Base-by-base conservation (phyloP, 2,113 vertebrate genomes). In the Synodontis membranacea region DNA sequence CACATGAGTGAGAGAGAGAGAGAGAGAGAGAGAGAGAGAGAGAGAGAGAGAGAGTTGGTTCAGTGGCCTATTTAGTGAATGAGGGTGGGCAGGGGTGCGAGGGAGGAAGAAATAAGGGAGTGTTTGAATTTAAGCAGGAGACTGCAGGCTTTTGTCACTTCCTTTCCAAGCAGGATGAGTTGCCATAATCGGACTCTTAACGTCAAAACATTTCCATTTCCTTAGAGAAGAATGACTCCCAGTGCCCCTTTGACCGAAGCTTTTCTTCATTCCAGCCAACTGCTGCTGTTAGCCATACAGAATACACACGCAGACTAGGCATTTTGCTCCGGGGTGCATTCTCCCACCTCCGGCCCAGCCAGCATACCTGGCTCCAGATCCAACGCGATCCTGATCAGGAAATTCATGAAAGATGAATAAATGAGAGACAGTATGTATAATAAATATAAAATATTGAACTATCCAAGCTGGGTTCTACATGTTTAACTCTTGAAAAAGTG, bases 101-200 rank as follows among this genome's bases (percentile, higher is more conserved):
- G 34, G 74, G 5, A 70, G 25, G 50, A 42, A 68, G 23, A 37
- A 17, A 39, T 42, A 34, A 68, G 23, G 46, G 60, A 54, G 60
- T 82, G 34, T 44, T 50, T 89, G 44, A 54, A 56, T 84, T 74
- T 82, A 72, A 83, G 72, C 70, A 23, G 3, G 50, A 85, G 48
- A 46, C 7, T 31, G 31, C 83, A 74, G 48, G 80, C 44, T 31
- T 85, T 60, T 66, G 80, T 79, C 87, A 82, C 76, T 79, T 66
- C 56, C 82, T 70, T 82, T 78, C 50, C 68, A 79, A n/a, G 72
- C 68, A 82, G 54, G n/a, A 31, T 70, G 39, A 60, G 34, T 72
- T 74, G 21, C 83, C 72, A 84, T 89, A 89, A 86, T 87, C 79
- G 76, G 48, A 58, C 56, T 44, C n/a, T 39, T 39, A 75, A 12